Evolutionary conservation across 2,888 invertebrate species (phyloP).

Genomic region (Pristionchus entomophagus): DNA sequence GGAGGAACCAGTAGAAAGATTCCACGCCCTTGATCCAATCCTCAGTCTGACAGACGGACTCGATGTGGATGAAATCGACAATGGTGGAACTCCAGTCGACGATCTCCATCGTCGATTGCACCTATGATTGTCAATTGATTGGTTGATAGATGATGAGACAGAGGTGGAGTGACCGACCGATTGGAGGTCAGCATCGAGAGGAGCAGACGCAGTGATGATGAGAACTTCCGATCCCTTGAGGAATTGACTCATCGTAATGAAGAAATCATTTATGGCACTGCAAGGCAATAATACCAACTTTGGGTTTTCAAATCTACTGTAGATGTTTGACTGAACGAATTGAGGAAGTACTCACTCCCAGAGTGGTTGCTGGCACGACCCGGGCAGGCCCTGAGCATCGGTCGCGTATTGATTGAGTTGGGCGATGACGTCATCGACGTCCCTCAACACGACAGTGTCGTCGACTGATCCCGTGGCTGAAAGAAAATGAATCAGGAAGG

Average conservation of each 20-base stretch:
- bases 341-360: constrained; percentile 14
- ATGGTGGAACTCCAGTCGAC: neutral
- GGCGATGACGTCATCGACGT: neutral
- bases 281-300: too few relatives aligned
- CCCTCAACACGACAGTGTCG: neutral
- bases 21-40: neutral
- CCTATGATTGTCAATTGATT: neutral
- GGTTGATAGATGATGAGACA: neutral
- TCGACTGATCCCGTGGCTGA: neutral
- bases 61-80: constrained; percentile 44
- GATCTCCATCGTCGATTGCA: neutral
- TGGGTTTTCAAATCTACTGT: too few relatives aligned
- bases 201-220: constrained; percentile 28
- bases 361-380: constrained; percentile 23
- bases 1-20: constrained; percentile 11
- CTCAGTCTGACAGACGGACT: neutral
- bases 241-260: neutral
- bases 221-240: constrained; percentile 39
- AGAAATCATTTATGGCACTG: constrained; percentile 23
- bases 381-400: neutral
- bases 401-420: neutral
- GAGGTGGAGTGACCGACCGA: neutral
- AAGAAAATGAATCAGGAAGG: neutral
- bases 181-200: constrained; percentile 11
- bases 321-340: neutral